Conservation (phyloP, 2,113 vertebrate species). For the Mustela lutreola region DNA sequence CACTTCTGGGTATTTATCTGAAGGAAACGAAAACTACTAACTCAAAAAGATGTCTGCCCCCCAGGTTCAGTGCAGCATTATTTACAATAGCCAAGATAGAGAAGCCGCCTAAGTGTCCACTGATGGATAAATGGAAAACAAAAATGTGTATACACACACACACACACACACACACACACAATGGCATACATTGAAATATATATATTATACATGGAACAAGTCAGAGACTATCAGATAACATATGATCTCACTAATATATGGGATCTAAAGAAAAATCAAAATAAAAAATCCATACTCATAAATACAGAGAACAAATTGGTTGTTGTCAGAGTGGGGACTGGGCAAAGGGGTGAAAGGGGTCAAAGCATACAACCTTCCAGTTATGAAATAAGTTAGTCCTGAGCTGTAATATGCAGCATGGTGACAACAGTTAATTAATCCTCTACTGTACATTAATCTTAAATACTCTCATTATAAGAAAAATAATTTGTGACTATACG, state of each 20-base stretch:
- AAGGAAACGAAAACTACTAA: background rate
- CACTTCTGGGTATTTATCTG: background rate
- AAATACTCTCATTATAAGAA: background rate
- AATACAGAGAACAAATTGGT: background rate
- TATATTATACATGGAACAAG: background rate
- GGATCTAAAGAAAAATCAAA: background rate
- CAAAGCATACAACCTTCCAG: background rate
- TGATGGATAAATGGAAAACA: background rate
- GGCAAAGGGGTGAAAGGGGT: background rate
- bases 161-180: background rate
- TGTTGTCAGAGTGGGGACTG: background rate
- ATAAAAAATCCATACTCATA: background rate
- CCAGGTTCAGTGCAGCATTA: background rate
- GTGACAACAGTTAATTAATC: background rate
- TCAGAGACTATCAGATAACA: background rate
- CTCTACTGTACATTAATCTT: background rate
- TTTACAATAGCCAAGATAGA: background rate
- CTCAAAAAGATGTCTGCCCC: background rate
- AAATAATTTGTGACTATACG: background rate
- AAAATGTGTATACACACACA: background rate
- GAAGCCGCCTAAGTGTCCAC: background rate
- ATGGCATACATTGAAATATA: background rate
- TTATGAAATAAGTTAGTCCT: background rate
- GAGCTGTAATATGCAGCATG: background rate
- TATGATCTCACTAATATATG: background rate